Evolutionary conservation across 1,140 invertebrate genomes (phyloP).

Genomic region (Fopius arisanus): DNA sequence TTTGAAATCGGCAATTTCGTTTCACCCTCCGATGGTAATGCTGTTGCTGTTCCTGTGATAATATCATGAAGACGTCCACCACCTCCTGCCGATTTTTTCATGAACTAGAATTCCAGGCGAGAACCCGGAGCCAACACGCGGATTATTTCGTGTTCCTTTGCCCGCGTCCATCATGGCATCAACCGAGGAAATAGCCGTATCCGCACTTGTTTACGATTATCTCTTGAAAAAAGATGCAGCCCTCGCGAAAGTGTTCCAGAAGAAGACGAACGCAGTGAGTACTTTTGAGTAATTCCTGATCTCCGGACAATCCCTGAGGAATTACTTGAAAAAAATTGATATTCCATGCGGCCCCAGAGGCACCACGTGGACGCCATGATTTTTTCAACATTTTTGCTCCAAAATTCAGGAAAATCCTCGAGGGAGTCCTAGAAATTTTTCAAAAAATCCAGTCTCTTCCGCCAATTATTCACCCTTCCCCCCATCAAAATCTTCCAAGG

Average conservation of each 20-base stretch:
- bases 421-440: no score
- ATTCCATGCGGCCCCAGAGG: conserved; percentile 27
- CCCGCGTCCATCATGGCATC: conserved; percentile 49
- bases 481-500: no score
- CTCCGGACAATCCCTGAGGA: neutral
- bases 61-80: no score
- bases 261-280: conserved; percentile 71
- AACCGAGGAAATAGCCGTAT: conserved; percentile 45
- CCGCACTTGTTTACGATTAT: conserved; percentile 67
- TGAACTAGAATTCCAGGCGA: neutral
- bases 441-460: neutral
- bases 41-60: no score
- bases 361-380: conserved; percentile 47
- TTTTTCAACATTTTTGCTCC: neutral
- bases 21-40: no score
- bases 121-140: neutral
- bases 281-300: neutral
- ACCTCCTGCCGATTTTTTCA: no score
- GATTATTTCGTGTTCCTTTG: conserved; percentile 16
- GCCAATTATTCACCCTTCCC: neutral
- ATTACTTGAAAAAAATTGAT: neutral
- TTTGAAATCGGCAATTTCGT: no score
- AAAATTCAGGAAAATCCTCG: no score
- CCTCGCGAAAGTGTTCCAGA: conserved; percentile 68
- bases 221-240: conserved; percentile 67